Base-by-base conservation (phyloP, 2,797 vertebrate genomes). In the Leucoraja ocellata region DNA sequence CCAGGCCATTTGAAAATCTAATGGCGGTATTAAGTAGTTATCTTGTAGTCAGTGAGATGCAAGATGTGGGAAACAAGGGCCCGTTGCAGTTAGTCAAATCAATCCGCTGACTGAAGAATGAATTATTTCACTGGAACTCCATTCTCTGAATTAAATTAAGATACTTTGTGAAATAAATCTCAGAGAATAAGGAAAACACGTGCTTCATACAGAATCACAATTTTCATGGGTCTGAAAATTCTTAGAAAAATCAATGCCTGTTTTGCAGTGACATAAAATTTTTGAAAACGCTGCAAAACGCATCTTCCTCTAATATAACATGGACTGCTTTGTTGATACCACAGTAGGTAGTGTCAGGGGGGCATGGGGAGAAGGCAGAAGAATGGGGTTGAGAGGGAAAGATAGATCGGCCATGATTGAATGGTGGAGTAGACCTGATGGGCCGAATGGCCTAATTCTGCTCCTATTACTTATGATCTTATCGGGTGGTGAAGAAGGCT, bases 1-100 rank as follows among this genome's bases (percentile, higher is more conserved):
- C 94, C 93, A 94, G 91, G 94, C 39, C 28, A n/a, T 83, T 54
- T 94, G 61, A 88, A 88, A 88, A 65, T 6, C 21, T 88, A 88
- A 68, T 63, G 63, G 6, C 18, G 84, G 10, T 88, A 68, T 88
- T 88, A 32, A 63, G 25, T 28, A 58, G 23, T 83, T 28, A 28
- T 13, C 10, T 54, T 63, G 10, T 18, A 36, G 61, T 88, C 84
- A 88, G 36, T 88, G 84, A 68, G n/a, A 68, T 65, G 84, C 63
- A 88, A n/a, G 18, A 68, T 36, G 63, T 36, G 63, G 14, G 61
- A 65, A 21, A 16, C n/a, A 9, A 68, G 84, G 68, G 84, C 63
- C 84, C n/a, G 63, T 68, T 68, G 68, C 84, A 21, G n/a, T 88
- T 88, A 21, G 84, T 68, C 61, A 88, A 88, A 88, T 88, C 84